Evolutionary conservation across 2,888 invertebrate species (phyloP).

Genomic region (Timema cristinae): DNA sequence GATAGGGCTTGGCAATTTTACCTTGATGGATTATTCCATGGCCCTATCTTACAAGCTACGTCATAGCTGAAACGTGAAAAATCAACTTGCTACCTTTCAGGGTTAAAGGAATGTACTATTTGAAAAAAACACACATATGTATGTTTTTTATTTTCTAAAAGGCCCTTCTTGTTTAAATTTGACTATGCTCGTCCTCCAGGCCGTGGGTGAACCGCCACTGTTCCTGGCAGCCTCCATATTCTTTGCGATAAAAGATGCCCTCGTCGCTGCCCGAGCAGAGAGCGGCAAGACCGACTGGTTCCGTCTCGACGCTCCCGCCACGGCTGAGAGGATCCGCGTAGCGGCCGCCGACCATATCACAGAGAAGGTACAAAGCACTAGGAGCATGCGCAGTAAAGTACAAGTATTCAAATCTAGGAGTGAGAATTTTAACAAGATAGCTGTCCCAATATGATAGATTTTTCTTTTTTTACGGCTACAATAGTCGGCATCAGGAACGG

Average conservation of each 20-base stretch:
- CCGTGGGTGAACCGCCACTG: constrained; percentile 92
- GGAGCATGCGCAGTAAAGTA: no score
- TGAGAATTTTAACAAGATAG: no score
- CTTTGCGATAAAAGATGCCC: constrained; percentile 87
- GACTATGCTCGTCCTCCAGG: constrained; percentile 53
- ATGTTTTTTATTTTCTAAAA: constrained; percentile 12
- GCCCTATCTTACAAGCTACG: no score
- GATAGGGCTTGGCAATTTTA: no score
- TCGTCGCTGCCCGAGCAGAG: constrained; percentile 71
- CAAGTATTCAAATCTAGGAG: no score
- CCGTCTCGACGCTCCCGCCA: constrained; percentile 77
- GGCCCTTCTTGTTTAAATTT: background rate
- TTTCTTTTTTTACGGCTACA: no score
- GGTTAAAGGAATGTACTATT: background rate
- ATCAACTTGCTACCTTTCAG: no score
- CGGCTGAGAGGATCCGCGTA: constrained; percentile 83
- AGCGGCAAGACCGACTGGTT: constrained; percentile 59
- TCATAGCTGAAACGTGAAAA: no score
- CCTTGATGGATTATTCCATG: no score
- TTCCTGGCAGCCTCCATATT: constrained; percentile 84
- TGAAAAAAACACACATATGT: constrained; percentile 10
- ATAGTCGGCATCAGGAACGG: no score
- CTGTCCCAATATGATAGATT: no score
- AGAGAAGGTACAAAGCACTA: constrained; percentile 55
- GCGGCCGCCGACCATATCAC: constrained; percentile 83